phyloP scores from a whole-genome alignment of 2,113 vertebrate species.

The Gasterosteus aculeatus region DNA sequence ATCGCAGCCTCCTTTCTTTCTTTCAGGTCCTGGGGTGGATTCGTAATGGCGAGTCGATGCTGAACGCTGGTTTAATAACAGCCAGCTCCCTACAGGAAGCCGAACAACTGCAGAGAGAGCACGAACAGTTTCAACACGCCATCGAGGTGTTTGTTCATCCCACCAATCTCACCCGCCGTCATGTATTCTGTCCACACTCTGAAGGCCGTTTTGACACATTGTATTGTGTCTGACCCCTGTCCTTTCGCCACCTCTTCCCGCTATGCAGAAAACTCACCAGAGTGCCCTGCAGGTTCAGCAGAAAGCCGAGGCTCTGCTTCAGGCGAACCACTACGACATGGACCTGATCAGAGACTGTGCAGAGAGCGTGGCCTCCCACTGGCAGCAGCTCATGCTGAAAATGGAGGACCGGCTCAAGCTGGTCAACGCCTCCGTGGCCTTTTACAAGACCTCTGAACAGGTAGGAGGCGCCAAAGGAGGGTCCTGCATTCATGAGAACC shows the following conservation, averaged over 20 bases:
- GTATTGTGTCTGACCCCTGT: not conserved
- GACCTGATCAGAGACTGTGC: conserved; percentile 98
- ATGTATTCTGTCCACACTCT: not conserved
- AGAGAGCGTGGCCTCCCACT: conserved; percentile 96
- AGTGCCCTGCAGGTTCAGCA: conserved; percentile 99
- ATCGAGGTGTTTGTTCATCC: conserved; percentile 87
- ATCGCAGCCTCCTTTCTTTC: not conserved
- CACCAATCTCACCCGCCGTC: not conserved
- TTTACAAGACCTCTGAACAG: conserved; percentile 99
- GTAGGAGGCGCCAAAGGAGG: conserved; percentile 62
- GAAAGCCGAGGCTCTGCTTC: conserved; percentile 95
- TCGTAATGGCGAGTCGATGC: conserved; percentile 97
- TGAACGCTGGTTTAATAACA: conserved; percentile 96
- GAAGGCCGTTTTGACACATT: not conserved
- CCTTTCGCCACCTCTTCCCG: not conserved
- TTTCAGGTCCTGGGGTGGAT: conserved; percentile 97
- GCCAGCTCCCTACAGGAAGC: conserved; percentile 98
- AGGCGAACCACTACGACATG: conserved; percentile 98
- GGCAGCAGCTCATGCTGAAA: conserved; percentile 99
- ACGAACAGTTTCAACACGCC: conserved; percentile 98
- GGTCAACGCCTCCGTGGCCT: conserved; percentile 98
- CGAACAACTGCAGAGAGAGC: conserved; percentile 95
- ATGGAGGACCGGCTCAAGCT: conserved; percentile 99
- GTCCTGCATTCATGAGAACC: not conserved
- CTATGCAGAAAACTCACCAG: conserved; percentile 94